Conservation (phyloP, 2,888 invertebrate species). For the Xestia rhomboidea region DNA sequence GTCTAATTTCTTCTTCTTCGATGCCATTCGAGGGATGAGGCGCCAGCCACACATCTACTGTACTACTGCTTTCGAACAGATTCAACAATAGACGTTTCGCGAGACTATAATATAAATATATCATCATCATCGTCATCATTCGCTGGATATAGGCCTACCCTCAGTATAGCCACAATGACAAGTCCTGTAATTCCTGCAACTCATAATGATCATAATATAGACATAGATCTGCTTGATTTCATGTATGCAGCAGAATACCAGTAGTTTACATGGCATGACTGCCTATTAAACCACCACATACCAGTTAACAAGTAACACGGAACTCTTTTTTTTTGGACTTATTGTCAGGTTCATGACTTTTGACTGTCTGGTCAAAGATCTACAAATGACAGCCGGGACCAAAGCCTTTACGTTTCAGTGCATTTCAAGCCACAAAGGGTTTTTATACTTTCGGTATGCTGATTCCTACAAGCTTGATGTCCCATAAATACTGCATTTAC, state of each 20-base stretch:
- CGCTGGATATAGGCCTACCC: no score
- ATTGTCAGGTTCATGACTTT: background rate
- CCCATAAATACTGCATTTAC: background rate
- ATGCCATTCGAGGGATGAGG: no score
- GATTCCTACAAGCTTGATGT: background rate
- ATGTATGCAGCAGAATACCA: background rate
- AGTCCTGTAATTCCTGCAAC: no score
- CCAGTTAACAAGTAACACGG: background rate
- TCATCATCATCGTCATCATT: no score
- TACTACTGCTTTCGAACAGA: no score
- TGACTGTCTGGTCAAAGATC: background rate
- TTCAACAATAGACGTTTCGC: no score
- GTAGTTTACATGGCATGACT: no score
- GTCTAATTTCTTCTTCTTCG: no score
- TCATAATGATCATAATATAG: background rate
- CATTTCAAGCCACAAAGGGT: background rate
- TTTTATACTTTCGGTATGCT: background rate
- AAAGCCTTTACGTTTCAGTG: background rate
- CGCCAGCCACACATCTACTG: no score
- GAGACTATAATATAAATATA: no score
- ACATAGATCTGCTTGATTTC: background rate
- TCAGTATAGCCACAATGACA: no score
- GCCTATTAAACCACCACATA: background rate
- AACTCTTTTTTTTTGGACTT: background rate
- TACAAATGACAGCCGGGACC: background rate